phyloP scores from a whole-genome alignment of 2,113 vertebrate species.

The Pipa parva region DNA sequence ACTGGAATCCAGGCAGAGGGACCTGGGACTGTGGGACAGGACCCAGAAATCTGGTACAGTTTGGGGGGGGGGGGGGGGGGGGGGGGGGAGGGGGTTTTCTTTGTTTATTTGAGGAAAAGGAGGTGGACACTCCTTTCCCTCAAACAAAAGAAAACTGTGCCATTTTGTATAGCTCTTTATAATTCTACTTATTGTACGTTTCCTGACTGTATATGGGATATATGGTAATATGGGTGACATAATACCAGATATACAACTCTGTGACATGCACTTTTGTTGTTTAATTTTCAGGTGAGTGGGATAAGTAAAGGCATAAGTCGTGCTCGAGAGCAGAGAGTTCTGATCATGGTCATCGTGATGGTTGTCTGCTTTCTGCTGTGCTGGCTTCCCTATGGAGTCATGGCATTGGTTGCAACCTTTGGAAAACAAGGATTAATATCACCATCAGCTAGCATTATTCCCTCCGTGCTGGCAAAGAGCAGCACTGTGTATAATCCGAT shows the following conservation, averaged over 20 bases:
- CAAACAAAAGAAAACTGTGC: too few species aligned
- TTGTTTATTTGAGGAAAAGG: too few species aligned
- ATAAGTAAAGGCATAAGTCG: constrained; percentile 30
- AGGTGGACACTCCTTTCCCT: too few species aligned
- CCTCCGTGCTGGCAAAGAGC: constrained; percentile 69
- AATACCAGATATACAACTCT: neutral
- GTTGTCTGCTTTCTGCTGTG: constrained; percentile 70
- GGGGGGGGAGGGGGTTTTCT: too few species aligned
- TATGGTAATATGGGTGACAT: too few species aligned
- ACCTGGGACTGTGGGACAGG: too few species aligned
- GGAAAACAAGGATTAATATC: constrained; percentile 59
- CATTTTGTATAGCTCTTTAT: too few species aligned
- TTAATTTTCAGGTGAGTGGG: constrained; percentile 46
- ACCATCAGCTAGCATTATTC: constrained; percentile 60
- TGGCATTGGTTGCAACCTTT: constrained; percentile 62
- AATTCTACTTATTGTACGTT: too few species aligned
- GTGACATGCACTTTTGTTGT: neutral
- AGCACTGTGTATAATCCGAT: constrained; percentile 70
- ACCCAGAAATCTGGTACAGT: too few species aligned
- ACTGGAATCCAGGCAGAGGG: too few species aligned
- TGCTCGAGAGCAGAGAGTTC: constrained; percentile 56
- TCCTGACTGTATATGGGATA: too few species aligned
- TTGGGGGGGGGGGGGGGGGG: too few species aligned
- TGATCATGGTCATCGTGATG: constrained; percentile 67
- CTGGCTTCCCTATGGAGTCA: constrained; percentile 68